A percentile compares a stretch with the other conserved stretches of the same genome.
These are phyloP conservation scores for Ailurus styani DNA, from an alignment of 2,113 vertebrate genomes.

Conservation along the genomic window DNA sequence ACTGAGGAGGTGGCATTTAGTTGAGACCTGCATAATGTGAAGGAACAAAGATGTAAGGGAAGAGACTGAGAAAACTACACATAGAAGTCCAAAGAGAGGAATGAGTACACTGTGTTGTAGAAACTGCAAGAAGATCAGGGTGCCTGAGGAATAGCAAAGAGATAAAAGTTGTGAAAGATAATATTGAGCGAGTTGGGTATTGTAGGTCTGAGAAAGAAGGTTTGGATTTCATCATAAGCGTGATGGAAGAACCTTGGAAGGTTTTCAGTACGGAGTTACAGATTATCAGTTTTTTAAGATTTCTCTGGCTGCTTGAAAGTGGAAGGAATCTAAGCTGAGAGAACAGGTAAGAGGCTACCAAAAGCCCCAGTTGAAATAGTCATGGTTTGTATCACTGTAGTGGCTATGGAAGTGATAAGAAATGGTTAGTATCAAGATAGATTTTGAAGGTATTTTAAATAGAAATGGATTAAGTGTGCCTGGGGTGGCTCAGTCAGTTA, in stretches of 20 bases:
- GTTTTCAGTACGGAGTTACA: neutral
- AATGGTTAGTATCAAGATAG: neutral
- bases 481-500: neutral
- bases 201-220: neutral
- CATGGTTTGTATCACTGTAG: neutral
- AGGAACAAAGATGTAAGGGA: neutral
- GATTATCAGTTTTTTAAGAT: neutral
- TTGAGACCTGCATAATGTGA: neutral
- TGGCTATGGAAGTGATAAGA: neutral
- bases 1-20: neutral
- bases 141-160: neutral
- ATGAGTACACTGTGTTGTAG: neutral
- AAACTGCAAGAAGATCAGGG: neutral
- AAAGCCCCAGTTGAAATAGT: neutral
- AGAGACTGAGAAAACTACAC: neutral
- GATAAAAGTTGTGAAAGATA: neutral
- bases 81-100: neutral
- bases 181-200: neutral
- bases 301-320: neutral
- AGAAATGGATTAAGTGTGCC: neutral
- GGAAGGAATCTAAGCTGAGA: neutral
- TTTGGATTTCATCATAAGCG: neutral
- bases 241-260: neutral
- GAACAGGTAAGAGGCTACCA: neutral
- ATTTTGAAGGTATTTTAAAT: neutral